A percentile compares a stretch with the other conserved stretches of the same genome.
Conservation (phyloP, 1,140 invertebrate species). For the Leptinotarsa undecemlineata region DNA sequence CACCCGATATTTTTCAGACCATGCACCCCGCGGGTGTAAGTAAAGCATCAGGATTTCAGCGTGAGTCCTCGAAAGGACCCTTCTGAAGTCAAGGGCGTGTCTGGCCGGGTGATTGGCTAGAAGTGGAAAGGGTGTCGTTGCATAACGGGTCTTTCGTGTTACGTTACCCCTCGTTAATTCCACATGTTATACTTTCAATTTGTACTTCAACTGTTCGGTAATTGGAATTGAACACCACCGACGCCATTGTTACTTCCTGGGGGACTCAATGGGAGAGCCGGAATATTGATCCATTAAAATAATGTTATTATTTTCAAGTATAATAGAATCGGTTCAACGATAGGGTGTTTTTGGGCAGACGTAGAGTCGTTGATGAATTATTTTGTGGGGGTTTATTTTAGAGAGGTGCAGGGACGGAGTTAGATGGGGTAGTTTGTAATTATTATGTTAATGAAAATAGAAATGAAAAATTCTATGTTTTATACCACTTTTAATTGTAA, state of each 20-base stretch:
- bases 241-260: conserved; percentile 38
- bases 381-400: neutral
- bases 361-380: no score
- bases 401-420: neutral
- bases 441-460: no score
- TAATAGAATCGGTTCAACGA: conserved; percentile 17
- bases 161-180: conserved; percentile 42
- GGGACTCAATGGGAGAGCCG: conserved; percentile 26
- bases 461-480: no score
- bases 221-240: conserved; percentile 36
- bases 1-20: neutral
- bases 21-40: conserved; percentile 5
- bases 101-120: conserved; percentile 40
- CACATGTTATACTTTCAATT: conserved; percentile 47
- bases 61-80: conserved; percentile 34
- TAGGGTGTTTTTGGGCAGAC: conserved; percentile 4
- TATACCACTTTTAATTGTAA: no score
- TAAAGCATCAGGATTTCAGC: conserved; percentile 24
- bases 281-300: conserved; percentile 39
- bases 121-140: conserved; percentile 40
- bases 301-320: conserved; percentile 39
- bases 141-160: conserved; percentile 40
- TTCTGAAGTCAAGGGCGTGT: conserved; percentile 42
- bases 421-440: neutral
- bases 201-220: conserved; percentile 42